phyloP scores from a whole-genome alignment of 2,113 vertebrate species.

The Paradoxurus hermaphroditus region DNA sequence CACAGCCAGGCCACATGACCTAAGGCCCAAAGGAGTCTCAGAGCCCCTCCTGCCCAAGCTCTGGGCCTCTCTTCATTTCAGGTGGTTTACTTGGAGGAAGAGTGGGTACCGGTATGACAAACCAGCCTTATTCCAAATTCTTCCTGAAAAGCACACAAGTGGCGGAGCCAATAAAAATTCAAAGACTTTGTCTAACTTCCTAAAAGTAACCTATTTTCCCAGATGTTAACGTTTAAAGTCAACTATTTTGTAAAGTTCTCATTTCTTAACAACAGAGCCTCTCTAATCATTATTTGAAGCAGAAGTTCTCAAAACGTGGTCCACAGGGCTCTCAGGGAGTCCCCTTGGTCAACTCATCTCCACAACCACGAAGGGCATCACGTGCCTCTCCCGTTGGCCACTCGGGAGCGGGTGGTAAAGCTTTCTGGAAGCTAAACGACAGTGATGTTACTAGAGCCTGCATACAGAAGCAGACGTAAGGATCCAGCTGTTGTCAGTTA shows the following conservation, averaged over 20 bases:
- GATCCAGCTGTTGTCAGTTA: background rate
- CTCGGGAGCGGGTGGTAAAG: background rate
- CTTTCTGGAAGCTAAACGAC: background rate
- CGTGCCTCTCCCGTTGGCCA: background rate
- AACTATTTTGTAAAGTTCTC: background rate
- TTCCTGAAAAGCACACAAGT: background rate
- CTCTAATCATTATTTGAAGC: background rate
- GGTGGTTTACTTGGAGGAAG: background rate
- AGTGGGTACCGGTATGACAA: background rate
- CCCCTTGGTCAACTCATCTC: background rate
- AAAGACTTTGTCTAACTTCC: background rate
- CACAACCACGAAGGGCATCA: background rate
- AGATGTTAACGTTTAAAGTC: background rate
- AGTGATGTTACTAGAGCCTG: background rate
- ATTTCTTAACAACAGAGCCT: background rate
- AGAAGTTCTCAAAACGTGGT: background rate
- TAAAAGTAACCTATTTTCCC: background rate
- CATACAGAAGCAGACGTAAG: background rate
- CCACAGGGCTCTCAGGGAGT: fast-evolving
- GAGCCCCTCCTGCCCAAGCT: background rate
- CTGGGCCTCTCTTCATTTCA: background rate
- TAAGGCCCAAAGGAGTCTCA: background rate
- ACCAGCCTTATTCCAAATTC: background rate
- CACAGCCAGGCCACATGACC: background rate
- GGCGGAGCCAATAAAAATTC: background rate